Conservation (phyloP, 2,797 vertebrate genomes). For the Centroberyx gerrardi region DNA sequence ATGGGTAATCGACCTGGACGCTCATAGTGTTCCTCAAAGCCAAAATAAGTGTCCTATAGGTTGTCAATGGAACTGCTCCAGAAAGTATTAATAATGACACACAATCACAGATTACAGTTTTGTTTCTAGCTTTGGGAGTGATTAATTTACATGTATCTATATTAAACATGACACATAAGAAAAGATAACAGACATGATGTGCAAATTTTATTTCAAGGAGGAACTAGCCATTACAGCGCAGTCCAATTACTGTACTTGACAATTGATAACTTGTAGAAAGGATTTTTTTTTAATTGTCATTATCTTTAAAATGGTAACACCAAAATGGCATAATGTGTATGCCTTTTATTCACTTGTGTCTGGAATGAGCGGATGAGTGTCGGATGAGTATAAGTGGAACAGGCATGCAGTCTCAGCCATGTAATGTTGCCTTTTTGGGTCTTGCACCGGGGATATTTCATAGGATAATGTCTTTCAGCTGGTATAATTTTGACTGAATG, state of each 20-base stretch:
- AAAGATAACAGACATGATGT: conserved; percentile 28
- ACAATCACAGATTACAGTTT: conserved; percentile 10
- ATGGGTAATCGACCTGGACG: conserved; percentile 3
- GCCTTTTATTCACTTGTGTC: conserved; percentile 17
- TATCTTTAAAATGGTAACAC: conserved; percentile 18
- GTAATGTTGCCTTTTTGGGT: conserved; percentile 8
- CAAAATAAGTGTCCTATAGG: conserved; percentile 19
- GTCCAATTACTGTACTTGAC: conserved; percentile 27
- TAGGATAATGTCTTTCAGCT: not conserved
- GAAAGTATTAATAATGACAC: conserved; percentile 50
- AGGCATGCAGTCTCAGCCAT: conserved; percentile 8
- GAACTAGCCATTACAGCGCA: conserved; percentile 6
- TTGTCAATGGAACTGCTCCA: conserved; percentile 5
- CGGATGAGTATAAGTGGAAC: conserved; percentile 15
- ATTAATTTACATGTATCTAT: conserved; percentile 8
- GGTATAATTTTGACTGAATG: not conserved
- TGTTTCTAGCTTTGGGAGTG: conserved; percentile 4
- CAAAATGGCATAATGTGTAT: conserved; percentile 16
- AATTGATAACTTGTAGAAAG: not conserved
- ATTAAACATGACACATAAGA: not conserved
- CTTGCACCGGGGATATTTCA: conserved; percentile 13
- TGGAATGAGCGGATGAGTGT: conserved; percentile 20
- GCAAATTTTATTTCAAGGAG: conserved; percentile 37
- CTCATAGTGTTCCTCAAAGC: conserved; percentile 45
- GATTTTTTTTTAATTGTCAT: conserved; percentile 15